Conservation (phyloP, 1,140 invertebrate species). For the Streblospio benedicti region DNA sequence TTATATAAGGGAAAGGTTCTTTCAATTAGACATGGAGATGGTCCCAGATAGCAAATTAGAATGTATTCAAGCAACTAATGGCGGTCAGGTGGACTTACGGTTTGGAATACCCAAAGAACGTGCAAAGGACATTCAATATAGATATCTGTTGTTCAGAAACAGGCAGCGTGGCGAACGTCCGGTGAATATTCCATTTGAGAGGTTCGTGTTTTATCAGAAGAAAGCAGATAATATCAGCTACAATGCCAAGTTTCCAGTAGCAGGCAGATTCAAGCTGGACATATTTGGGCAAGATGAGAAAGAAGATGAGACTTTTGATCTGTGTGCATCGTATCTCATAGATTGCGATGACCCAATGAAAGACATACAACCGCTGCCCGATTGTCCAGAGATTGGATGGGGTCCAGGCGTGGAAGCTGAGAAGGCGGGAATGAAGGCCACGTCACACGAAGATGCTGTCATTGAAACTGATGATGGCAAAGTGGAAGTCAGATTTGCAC, state of each 20-base stretch:
- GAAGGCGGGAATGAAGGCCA: conserved; percentile 31
- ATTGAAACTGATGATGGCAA: conserved; percentile 6
- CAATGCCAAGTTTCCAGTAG: conserved; percentile 32
- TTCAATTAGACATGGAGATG: conserved; percentile 29
- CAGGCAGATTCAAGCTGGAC: conserved; percentile 38
- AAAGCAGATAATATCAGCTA: conserved; percentile 29
- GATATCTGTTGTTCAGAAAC: conserved; percentile 36
- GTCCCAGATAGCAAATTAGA: conserved; percentile 19
- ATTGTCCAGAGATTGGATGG: conserved; percentile 37
- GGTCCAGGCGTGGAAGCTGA: conserved; percentile 32
- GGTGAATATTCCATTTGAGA: conserved; percentile 27
- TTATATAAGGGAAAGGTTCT: conserved; percentile 37
- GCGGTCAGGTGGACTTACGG: conserved; percentile 31
- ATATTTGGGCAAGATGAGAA: conserved; percentile 36
- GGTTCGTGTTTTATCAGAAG: conserved; percentile 38
- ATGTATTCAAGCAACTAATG: conserved; percentile 27
- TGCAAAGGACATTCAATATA: conserved; percentile 30
- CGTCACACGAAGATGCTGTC: conserved; percentile 26
- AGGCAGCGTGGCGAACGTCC: conserved; percentile 11
- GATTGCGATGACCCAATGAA: conserved; percentile 27
- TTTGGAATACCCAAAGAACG: conserved; percentile 28
- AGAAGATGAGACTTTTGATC: conserved; percentile 34
- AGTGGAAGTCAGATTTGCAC: conserved; percentile 29
- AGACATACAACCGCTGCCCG: conserved; percentile 35
- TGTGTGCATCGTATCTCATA: conserved; percentile 39